A percentile compares a stretch with the other conserved stretches of the same genome.
Evolutionary conservation across 2,113 vertebrate species (phyloP).

Genomic region (Dipodomys merriami): DNA sequence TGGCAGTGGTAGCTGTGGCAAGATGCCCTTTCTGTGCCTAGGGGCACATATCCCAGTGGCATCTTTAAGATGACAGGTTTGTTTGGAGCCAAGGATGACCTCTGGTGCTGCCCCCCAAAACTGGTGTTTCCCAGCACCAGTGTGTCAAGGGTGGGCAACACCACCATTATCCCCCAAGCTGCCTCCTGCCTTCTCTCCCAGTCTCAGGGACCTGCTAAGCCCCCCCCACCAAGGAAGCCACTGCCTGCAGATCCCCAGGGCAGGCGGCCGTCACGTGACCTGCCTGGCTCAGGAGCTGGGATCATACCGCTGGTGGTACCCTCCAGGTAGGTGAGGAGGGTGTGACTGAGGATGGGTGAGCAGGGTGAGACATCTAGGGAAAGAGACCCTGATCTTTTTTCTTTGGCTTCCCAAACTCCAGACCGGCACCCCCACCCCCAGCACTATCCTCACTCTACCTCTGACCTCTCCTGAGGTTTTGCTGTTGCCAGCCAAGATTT

Average conservation of each 20-base stretch:
- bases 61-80: slow-evolving; percentile 67
- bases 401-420: neutral
- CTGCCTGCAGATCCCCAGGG: slow-evolving; percentile 73
- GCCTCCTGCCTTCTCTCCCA: neutral
- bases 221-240: slow-evolving; percentile 80
- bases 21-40: slow-evolving; percentile 46
- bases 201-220: slow-evolving; percentile 78
- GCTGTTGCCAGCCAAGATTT: neutral
- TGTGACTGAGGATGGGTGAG: neutral
- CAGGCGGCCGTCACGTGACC: neutral
- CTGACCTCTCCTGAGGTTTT: slow-evolving; percentile 61
- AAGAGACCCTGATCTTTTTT: neutral
- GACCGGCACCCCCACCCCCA: slow-evolving; percentile 77
- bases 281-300: neutral
- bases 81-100: slow-evolving; percentile 52
- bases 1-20: slow-evolving; percentile 18
- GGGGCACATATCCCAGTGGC: slow-evolving; percentile 3
- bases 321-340: slow-evolving; percentile 77
- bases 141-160: neutral
- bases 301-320: slow-evolving; percentile 69
- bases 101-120: neutral
- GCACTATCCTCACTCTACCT: slow-evolving; percentile 68
- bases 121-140: slow-evolving; percentile 53
- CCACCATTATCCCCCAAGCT: neutral
- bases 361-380: accelerated